Conservation (phyloP, 1,140 invertebrate genomes). For the Polyergus mexicanus region DNA sequence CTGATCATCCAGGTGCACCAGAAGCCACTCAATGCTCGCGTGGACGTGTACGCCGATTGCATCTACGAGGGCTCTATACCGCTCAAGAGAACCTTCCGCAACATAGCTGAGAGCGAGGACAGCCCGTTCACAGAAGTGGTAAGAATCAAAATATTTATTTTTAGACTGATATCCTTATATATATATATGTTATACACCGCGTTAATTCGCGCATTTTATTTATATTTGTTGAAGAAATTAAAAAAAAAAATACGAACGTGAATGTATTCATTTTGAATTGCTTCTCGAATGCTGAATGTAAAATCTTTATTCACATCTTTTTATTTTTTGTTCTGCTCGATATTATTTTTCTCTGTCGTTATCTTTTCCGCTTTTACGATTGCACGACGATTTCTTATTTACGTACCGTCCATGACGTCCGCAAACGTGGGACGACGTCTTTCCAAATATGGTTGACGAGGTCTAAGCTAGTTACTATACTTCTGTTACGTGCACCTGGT, state of each 20-base stretch:
- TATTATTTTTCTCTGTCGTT: background rate
- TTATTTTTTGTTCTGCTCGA: background rate
- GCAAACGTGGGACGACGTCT: constrained; percentile 81
- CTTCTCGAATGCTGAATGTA: background rate
- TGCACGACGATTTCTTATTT: constrained; percentile 55
- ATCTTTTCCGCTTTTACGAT: background rate
- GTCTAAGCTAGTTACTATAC: constrained; percentile 67
- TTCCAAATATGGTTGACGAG: constrained; percentile 81
- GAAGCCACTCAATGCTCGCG: constrained; percentile 84
- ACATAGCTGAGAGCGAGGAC: constrained; percentile 81
- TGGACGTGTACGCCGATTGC: constrained; percentile 88
- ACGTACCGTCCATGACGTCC: constrained; percentile 64
- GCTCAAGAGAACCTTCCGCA: constrained; percentile 85
- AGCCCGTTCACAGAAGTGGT: constrained; percentile 78
- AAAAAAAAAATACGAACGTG: background rate
- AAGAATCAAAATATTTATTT: constrained; percentile 44
- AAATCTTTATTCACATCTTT: background rate
- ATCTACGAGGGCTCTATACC: constrained; percentile 86
- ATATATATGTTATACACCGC: background rate
- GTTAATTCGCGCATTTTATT: background rate
- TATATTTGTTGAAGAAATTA: background rate
- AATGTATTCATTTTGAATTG: background rate
- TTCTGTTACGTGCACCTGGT: constrained; percentile 71
- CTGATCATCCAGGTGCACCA: constrained; percentile 88
- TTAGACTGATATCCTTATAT: no score